Evolutionary conservation across 2,888 invertebrate species (phyloP), one percentile per base, ranked within the genome.

Genomic region (Zaprionus obscuricornis): DNA sequence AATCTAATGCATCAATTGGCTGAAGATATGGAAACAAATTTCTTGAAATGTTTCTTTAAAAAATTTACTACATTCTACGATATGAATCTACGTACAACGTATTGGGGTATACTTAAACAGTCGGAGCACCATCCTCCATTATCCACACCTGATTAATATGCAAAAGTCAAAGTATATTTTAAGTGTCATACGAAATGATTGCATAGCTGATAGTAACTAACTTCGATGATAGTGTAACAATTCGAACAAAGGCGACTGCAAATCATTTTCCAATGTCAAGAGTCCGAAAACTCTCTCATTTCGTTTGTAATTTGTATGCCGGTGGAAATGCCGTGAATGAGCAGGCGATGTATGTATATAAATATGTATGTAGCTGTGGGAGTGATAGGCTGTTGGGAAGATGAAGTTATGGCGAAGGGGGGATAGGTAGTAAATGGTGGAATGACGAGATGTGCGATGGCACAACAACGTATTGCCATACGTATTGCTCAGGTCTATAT

Each of bases 261-360:
- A 72, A 72, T 76, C 76, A 72, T 71, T 73, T 67, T 16, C 51
- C 51, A 45, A 57, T 51, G 58, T 43, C 59, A 52, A 52, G 46
- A 50, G 62, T 45, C 60, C 49, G 34, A 55, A 72, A 59, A 65
- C 52, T 65, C 77, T 52, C 82, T 77, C 62, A 81, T 81, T 78
- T 84, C 66, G 77, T 66, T 70, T 81, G 82, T 85, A 78, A 78
- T 78, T 85, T 78, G 85, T 64, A 64, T 66, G 51, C 50, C 24
- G 14, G 39, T 40, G 36, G 43, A n/a, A n/a, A n/a, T n/a, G n/a
- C n/a, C n/a, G 27, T 6, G 49, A 16, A 18, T 7, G 26, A 34
- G 11, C 2, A 24, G 27, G 5, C 10, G 42, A 6, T n/a, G n/a
- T n/a, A n/a, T n/a, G n/a, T n/a, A n/a, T n/a, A n/a, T n/a, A n/a